Evolutionary conservation across 2,113 vertebrate genomes (phyloP).

Genomic region (Platysternon megacephalum): DNA sequence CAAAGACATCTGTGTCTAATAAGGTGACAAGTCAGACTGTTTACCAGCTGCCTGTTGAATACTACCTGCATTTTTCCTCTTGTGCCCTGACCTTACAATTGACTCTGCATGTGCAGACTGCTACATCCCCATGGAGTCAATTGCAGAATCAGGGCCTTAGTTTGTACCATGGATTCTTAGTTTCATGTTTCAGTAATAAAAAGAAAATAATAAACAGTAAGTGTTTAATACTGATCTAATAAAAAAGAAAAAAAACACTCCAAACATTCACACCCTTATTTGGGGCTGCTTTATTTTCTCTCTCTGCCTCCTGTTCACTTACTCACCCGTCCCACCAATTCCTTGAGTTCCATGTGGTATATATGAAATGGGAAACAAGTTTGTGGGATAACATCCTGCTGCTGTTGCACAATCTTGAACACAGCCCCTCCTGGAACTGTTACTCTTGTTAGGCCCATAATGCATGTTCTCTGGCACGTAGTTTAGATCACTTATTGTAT

Average conservation of each 20-base stretch:
- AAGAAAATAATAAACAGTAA: background rate
- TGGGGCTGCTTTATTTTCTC: background rate
- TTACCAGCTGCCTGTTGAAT: background rate
- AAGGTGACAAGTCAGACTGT: background rate
- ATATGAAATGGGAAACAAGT: background rate
- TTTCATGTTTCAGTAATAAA: background rate
- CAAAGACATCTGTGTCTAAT: background rate
- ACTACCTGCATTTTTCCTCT: background rate
- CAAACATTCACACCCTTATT: background rate
- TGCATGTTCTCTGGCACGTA: background rate
- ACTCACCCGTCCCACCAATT: background rate
- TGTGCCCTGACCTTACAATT: background rate
- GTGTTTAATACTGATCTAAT: background rate
- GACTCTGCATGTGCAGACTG: background rate
- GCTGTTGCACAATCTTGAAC: background rate
- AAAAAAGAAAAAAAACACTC: accelerated
- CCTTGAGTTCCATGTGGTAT: background rate
- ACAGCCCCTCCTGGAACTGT: background rate
- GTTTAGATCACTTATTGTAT: background rate
- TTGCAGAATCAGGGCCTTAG: background rate
- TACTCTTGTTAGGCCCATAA: background rate
- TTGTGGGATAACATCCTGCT: background rate
- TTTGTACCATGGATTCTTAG: background rate
- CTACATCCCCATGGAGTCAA: background rate
- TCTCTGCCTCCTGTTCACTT: background rate